Conservation (phyloP, 2,113 vertebrate genomes). For the Silurus glanis region DNA sequence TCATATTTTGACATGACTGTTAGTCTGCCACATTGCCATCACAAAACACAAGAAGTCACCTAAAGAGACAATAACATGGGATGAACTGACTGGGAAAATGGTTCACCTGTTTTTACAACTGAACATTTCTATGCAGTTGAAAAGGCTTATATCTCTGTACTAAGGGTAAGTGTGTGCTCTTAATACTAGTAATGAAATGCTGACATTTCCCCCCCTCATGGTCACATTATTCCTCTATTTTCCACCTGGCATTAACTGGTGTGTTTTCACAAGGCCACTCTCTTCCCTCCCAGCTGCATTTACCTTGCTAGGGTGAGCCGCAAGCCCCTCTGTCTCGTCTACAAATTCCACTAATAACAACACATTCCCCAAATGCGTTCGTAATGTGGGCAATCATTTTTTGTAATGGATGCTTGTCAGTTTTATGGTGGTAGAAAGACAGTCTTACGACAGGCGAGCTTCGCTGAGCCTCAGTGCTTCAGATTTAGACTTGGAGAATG, state of each 20-base stretch:
- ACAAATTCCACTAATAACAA: conserved; percentile 80
- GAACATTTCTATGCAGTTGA: conserved; percentile 21
- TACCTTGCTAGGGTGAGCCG: conserved; percentile 70
- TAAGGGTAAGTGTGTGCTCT: conserved; percentile 1
- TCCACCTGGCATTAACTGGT: conserved; percentile 33
- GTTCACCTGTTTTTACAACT: conserved; percentile 6
- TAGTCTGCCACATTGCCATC: not conserved
- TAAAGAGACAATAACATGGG: conserved; percentile 28
- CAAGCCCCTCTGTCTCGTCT: conserved; percentile 73
- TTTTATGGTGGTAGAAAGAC: conserved; percentile 79
- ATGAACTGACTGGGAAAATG: conserved; percentile 4
- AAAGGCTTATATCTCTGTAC: not conserved
- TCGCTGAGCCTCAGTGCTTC: conserved; percentile 54
- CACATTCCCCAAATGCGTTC: conserved; percentile 82
- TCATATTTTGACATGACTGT: conserved; percentile 14
- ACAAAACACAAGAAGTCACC: conserved; percentile 28
- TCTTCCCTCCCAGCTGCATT: conserved; percentile 60
- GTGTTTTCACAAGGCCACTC: conserved; percentile 50
- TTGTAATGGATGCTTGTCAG: conserved; percentile 83
- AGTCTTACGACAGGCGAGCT: conserved; percentile 72
- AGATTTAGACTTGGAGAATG: conserved; percentile 40
- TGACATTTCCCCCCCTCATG: conserved; percentile 5
- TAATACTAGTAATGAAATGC: conserved; percentile 8
- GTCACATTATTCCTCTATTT: conserved; percentile 20
- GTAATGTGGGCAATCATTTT: conserved; percentile 84